phyloP scores from a whole-genome alignment of 2,797 vertebrate species.

The Vireo griseus region DNA sequence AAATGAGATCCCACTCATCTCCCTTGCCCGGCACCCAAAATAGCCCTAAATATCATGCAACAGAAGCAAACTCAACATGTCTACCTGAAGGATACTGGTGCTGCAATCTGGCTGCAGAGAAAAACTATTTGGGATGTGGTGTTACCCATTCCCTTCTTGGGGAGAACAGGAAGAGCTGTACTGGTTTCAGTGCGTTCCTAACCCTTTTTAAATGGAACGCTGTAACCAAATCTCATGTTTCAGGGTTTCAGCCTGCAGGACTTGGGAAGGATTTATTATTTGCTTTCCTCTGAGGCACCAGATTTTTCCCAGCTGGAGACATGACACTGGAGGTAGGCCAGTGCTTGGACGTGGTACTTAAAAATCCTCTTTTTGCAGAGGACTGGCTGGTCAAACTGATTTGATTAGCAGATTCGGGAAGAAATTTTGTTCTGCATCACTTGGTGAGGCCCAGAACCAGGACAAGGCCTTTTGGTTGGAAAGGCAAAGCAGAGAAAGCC shows the following conservation, averaged over 20 bases:
- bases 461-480: background rate
- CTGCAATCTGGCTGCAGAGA: background rate
- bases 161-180: background rate
- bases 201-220: background rate
- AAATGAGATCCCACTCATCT: background rate
- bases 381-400: slow-evolving; percentile 34
- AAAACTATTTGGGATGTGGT: background rate
- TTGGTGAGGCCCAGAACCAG: background rate
- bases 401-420: slow-evolving; percentile 12
- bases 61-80: fast-evolving
- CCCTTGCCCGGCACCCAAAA: background rate
- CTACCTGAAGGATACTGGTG: background rate
- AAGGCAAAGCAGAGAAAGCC: background rate
- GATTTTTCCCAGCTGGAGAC: slow-evolving; percentile 48
- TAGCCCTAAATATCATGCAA: background rate
- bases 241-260: slow-evolving; percentile 19
- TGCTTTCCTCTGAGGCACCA: slow-evolving; percentile 37
- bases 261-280: slow-evolving; percentile 44
- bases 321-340: slow-evolving; percentile 35
- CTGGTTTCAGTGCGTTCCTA: background rate
- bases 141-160: background rate
- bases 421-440: background rate
- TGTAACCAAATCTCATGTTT: slow-evolving; percentile 35
- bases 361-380: slow-evolving; percentile 11
- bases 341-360: background rate